A percentile compares a stretch with the other conserved stretches of the same genome.
phyloP scores from a whole-genome alignment of 2,113 vertebrate species.

The Phyllopteryx taeniolatus region DNA sequence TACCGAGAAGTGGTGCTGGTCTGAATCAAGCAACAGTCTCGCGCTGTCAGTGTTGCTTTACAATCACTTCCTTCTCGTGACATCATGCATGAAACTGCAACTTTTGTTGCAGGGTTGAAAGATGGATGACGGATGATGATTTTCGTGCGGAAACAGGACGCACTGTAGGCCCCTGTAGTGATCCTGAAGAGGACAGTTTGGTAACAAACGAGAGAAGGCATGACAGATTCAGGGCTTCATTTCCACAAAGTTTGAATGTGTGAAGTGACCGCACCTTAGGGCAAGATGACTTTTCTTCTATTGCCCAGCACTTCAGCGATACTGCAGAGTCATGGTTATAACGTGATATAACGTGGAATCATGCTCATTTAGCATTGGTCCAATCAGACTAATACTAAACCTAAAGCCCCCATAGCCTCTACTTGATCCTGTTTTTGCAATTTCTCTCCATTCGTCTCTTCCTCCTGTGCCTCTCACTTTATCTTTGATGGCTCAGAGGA shows the following conservation, averaged over 20 bases:
- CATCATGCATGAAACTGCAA: not conserved
- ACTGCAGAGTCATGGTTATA: not conserved
- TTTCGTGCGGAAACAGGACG: not conserved
- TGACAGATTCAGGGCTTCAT: not conserved
- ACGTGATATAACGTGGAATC: not conserved
- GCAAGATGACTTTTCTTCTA: not conserved
- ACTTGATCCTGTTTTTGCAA: constrained; percentile 24
- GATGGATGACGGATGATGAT: not conserved
- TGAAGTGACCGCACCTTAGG: not conserved
- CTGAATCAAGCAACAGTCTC: not conserved
- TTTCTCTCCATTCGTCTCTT: constrained; percentile 47
- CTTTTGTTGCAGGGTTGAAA: not conserved
- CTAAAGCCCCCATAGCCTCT: constrained; percentile 10
- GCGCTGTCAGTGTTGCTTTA: not conserved
- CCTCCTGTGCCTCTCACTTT: constrained; percentile 31
- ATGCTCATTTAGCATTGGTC: not conserved
- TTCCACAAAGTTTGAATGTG: not conserved
- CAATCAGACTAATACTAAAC: not conserved
- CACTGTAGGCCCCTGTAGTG: not conserved
- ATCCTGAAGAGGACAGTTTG: not conserved
- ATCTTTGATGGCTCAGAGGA: constrained; percentile 61
- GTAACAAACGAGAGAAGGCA: not conserved
- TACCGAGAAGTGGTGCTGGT: not conserved
- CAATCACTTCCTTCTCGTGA: not conserved
- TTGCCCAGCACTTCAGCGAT: not conserved